Base-by-base conservation (phyloP, 2,113 vertebrate species). In the Rhabdomys dilectus region DNA sequence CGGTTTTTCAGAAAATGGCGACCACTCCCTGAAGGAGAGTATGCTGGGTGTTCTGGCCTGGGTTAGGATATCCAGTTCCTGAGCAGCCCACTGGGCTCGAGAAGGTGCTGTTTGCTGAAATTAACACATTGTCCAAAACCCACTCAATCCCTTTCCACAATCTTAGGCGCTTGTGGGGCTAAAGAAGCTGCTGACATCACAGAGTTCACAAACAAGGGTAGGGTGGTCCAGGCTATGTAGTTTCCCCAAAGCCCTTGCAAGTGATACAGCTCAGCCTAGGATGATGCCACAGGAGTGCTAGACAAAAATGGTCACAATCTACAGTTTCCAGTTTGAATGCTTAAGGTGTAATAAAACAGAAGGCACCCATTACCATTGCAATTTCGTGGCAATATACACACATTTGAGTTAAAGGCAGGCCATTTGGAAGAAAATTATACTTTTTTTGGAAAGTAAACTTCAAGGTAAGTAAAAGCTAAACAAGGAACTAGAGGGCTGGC, bases 1-100 rank as follows among this genome's bases (percentile, higher is more conserved):
- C 7, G 80, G 45, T 16, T 93, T 97, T 96, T 70, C 72, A 80
- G 58, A 89, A 90, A 95, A 95, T 51, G 48, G 76, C 85, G 39
- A 60, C 93, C 58, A 84, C 72, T 10, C 17, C 90, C 58, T 76
- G 51, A 26, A 42, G 39, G n/a, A 94, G 58, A 80, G 19, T 22
- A 8, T 56, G 81, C 7, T n/a, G 53, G 39, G 39, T n/a, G 39
- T 31, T 48, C 36, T 62, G 73, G 42, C 36, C 91, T 88, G 56
- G 42, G 21, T 15, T 1, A 4, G 26, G 42, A 85, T 48, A 17
- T 4, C 13, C 13, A 73, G 76, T 15, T 85, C 39, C 19, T 31
- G 21, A 26, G 42, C 0, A 26, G 56, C 56, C 56, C 81, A 56
- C 88, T 45, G 34, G 60, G 70, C 42, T 45, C 11, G 56, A 48